Percentiles rank a stretch among this genome's conserved stretches.
Conservation (phyloP, 2,888 invertebrate species). For the Chrysopilus asiliformis region DNA sequence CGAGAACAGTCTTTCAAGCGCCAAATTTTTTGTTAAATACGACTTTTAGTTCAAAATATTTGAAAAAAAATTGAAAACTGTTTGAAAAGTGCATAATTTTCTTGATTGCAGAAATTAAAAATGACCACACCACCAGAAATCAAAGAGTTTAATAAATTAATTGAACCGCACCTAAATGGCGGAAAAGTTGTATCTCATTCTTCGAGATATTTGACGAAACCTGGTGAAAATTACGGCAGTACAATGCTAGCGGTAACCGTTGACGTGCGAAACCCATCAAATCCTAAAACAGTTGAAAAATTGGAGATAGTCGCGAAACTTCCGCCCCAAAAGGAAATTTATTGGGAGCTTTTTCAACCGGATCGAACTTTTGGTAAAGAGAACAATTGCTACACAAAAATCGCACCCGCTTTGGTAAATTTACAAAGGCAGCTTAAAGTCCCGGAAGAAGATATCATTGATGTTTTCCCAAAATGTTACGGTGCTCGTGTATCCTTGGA, state of each 20-base stretch:
- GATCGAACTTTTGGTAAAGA: slow-evolving; percentile 44
- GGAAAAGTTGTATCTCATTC: slow-evolving; percentile 30
- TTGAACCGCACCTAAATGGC: slow-evolving; percentile 24
- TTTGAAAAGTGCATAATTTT: too few relatives aligned
- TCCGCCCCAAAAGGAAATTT: slow-evolving; percentile 41
- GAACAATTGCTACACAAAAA: slow-evolving; percentile 39
- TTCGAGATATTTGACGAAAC: slow-evolving; percentile 36
- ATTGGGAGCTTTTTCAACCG: slow-evolving; percentile 41
- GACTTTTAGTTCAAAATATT: too few relatives aligned
- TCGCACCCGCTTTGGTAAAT: slow-evolving; percentile 38
- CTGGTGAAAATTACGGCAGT: slow-evolving; percentile 50
- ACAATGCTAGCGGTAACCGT: slow-evolving; percentile 38
- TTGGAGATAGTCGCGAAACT: slow-evolving; percentile 43
- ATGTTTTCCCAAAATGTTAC: slow-evolving; percentile 41
- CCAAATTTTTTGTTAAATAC: too few relatives aligned
- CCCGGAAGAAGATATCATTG: slow-evolving; percentile 31
- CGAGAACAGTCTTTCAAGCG: too few relatives aligned
- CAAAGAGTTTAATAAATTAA: slow-evolving; percentile 21
- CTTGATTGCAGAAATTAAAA: too few relatives aligned
- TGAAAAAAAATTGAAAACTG: too few relatives aligned
- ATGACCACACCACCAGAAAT: slow-evolving; percentile 22
- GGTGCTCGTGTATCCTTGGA: slow-evolving; percentile 40
- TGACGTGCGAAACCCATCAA: slow-evolving; percentile 24
- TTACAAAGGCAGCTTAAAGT: slow-evolving; percentile 39
- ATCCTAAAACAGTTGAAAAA: slow-evolving; percentile 24